Base-by-base conservation (phyloP, 2,113 vertebrate genomes). In the Climacteris rufus region DNA sequence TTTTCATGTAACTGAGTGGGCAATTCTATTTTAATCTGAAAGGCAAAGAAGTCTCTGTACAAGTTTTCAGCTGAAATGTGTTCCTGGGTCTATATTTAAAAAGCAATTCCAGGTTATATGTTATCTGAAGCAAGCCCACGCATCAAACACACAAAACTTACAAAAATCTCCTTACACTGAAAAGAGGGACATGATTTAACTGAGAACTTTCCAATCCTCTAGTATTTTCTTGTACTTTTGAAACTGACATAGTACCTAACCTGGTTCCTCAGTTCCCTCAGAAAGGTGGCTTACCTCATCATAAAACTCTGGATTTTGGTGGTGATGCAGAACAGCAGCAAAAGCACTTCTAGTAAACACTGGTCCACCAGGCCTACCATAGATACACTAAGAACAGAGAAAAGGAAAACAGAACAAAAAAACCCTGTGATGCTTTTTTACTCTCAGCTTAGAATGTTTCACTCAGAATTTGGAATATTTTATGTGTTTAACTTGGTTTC, bases 301-400 rank as follows among this genome's bases (percentile, higher is more conserved):
- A 90, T 99, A 99, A 97, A 99, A 99, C 92, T 99, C 99, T 21
- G 99, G 99, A 97, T 98, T 99, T 91, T 99, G 99, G 71, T 99
- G 99, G 92, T 99, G 99, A 97, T 99, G 99, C 45, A 99, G 97
- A 83, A 99, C 99, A 39, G 98, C 96, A 96, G 99, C 98, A 91
- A 99, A 98, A 8, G 98, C 98, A 93, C 98, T 99, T 97, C 98
- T 99, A 47, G 98, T 98, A 98, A 99, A 99, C 83, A 99, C 72
- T 15, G 98, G 98, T 77, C 99, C 98, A 35, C 99, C 99, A 37
- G 99, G 99, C 96, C 99, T 98, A 37, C 99, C 98, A 2, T 99
- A 99, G 97, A 99, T 99, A 97, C 99, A 99, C 99, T 99, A 93
- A 57, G 45, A 95, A 77, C 13, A 70, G 52, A 64, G 21, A 95